phyloP scores from a whole-genome alignment of 2,113 vertebrate genomes.

The Galbula dea region DNA sequence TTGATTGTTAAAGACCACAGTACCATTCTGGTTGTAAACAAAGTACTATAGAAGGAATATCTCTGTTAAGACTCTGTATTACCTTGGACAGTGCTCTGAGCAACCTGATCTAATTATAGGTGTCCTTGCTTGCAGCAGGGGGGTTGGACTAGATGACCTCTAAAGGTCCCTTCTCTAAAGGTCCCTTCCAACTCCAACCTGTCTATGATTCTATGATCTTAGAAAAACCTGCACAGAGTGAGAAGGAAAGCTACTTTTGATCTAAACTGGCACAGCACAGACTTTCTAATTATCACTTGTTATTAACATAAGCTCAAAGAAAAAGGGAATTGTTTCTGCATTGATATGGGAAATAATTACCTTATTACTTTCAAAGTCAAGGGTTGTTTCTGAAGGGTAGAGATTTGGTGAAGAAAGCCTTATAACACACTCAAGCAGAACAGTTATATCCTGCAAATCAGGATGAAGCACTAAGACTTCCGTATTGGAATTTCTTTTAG shows the following conservation, averaged over 20 bases:
- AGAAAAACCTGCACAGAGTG: neutral
- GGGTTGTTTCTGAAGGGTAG: neutral
- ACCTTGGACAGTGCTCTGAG: too few species aligned
- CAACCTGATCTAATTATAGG: too few species aligned
- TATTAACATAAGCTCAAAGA: neutral
- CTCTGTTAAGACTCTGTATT: neutral
- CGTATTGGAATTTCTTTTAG: neutral
- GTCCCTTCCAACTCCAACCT: too few species aligned
- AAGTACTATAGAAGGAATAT: neutral
- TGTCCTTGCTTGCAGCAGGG: too few species aligned
- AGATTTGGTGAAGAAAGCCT: neutral
- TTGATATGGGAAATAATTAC: neutral
- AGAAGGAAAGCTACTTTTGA: neutral
- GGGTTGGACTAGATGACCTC: neutral
- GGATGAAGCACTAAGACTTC: neutral
- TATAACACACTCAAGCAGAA: neutral
- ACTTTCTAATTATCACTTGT: neutral
- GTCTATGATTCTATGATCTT: too few species aligned
- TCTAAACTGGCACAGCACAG: neutral
- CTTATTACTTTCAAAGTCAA: neutral
- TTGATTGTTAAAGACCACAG: neutral
- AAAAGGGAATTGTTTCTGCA: neutral
- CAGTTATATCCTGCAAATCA: neutral
- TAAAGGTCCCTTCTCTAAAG: neutral
- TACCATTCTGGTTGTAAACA: neutral